Evolutionary conservation across 1,140 invertebrate species (phyloP).

Genomic region (Drosophila rhopaloa): DNA sequence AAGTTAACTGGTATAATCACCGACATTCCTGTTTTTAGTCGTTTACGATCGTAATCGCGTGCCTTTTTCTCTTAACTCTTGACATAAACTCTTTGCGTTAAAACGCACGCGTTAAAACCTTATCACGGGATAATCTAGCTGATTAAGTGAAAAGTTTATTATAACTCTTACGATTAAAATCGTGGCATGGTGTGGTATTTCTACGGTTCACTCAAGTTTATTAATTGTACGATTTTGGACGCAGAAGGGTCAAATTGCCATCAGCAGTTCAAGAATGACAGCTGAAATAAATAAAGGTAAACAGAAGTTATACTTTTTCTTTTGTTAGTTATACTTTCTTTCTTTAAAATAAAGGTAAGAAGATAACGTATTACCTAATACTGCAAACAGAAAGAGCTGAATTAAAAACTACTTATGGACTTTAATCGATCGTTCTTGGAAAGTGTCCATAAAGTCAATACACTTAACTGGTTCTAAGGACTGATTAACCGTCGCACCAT

Average conservation of each 20-base stretch:
- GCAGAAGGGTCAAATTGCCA: neutral
- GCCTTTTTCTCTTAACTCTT: slow-evolving; percentile 24
- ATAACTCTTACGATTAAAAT: slow-evolving; percentile 29
- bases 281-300: slow-evolving; percentile 36
- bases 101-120: slow-evolving; percentile 11
- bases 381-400: neutral
- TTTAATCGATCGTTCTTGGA: slow-evolving; percentile 12
- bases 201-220: slow-evolving; percentile 22
- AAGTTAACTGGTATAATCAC: slow-evolving; percentile 13
- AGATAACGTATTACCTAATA: neutral
- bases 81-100: slow-evolving; percentile 6
- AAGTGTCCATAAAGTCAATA: slow-evolving; percentile 10
- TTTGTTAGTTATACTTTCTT: too few species aligned
- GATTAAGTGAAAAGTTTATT: slow-evolving; percentile 26
- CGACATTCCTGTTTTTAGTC: neutral
- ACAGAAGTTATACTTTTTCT: too few species aligned
- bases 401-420: neutral
- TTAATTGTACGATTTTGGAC: neutral
- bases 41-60: slow-evolving; percentile 31
- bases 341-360: neutral
- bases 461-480: neutral
- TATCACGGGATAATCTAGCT: slow-evolving; percentile 30
- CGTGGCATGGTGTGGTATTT: neutral
- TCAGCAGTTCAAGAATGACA: slow-evolving; percentile 1
- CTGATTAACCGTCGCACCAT: slow-evolving; percentile 1